phyloP scores from a whole-genome alignment of 2,888 invertebrate genomes.

The Spodoptera picta region DNA sequence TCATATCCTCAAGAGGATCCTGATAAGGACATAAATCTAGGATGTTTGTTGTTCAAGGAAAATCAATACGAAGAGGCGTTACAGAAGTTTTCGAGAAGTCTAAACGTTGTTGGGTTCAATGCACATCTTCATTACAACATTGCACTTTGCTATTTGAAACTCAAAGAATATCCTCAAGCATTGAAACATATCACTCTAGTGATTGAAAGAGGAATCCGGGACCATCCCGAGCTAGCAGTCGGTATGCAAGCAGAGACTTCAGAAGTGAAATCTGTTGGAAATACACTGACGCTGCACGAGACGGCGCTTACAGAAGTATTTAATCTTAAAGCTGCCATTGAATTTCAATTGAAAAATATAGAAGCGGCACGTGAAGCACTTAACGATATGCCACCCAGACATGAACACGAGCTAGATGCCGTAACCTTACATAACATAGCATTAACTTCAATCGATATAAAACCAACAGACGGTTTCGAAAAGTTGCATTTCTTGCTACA shows the following conservation, averaged over 20 bases:
- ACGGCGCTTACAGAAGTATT: conserved; percentile 99
- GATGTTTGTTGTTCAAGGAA: conserved; percentile 97
- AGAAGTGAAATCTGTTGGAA: conserved; percentile 98
- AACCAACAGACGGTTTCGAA: conserved; percentile 97
- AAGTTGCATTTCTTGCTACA: conserved; percentile 95
- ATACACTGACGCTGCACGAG: conserved; percentile 97
- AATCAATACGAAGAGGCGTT: conserved; percentile 95
- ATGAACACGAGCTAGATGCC: conserved; percentile 99
- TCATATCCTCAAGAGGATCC: conserved; percentile 96
- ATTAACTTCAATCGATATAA: conserved; percentile 94
- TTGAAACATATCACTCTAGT: conserved; percentile 97
- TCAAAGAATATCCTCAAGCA: conserved; percentile 97
- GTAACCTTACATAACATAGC: conserved; percentile 99
- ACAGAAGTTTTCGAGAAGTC: conserved; percentile 95
- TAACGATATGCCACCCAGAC: conserved; percentile 96
- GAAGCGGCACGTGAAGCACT: conserved; percentile 96
- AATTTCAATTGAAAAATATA: conserved; percentile 94
- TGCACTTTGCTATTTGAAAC: conserved; percentile 97
- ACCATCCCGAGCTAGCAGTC: conserved; percentile 98
- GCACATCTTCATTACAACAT: conserved; percentile 98
- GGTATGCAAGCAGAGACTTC: conserved; percentile 98
- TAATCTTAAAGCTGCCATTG: conserved; percentile 99
- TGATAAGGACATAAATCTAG: conserved; percentile 98
- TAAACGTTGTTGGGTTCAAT: conserved; percentile 96
- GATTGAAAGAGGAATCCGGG: conserved; percentile 97